Evolutionary conservation across 2,797 vertebrate genomes (phyloP).

Genomic region (Thripadectes ignobilis): DNA sequence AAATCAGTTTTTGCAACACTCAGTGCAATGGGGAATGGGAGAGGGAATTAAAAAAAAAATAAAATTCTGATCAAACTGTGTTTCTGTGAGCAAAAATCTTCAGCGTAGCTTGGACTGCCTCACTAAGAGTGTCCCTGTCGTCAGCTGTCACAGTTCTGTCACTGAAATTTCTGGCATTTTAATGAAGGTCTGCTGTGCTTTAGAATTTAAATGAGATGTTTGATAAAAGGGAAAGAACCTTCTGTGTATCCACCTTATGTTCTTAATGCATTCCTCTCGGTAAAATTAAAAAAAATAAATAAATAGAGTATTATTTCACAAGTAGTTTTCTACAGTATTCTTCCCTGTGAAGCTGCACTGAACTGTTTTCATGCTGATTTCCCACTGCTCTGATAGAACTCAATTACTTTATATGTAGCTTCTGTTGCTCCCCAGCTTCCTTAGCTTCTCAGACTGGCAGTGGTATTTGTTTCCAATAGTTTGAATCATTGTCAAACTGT

Average conservation of each 20-base stretch:
- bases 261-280: neutral
- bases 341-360: neutral
- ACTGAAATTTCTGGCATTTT: conserved; percentile 35
- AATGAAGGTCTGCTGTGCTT: conserved; percentile 31
- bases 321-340: neutral
- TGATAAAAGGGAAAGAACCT: conserved; percentile 11
- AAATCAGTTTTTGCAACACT: neutral
- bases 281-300: conserved; percentile 1
- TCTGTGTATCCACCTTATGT: neutral
- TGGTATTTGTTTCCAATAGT: neutral
- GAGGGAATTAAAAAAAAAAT: neutral
- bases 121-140: neutral
- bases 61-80: neutral
- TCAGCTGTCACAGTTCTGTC: conserved; percentile 17
- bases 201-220: conserved; percentile 49
- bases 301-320: neutral
- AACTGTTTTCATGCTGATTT: neutral
- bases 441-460: neutral
- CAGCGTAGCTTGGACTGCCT: neutral
- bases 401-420: neutral
- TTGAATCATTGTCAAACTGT: neutral
- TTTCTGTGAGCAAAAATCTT: neutral
- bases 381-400: neutral
- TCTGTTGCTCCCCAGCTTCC: neutral
- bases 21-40: neutral